A percentile compares a stretch with the other conserved stretches of the same genome.
These are phyloP conservation scores for Nasua narica DNA, from an alignment of 2,797 vertebrate species.

Conservation along the genomic window DNA sequence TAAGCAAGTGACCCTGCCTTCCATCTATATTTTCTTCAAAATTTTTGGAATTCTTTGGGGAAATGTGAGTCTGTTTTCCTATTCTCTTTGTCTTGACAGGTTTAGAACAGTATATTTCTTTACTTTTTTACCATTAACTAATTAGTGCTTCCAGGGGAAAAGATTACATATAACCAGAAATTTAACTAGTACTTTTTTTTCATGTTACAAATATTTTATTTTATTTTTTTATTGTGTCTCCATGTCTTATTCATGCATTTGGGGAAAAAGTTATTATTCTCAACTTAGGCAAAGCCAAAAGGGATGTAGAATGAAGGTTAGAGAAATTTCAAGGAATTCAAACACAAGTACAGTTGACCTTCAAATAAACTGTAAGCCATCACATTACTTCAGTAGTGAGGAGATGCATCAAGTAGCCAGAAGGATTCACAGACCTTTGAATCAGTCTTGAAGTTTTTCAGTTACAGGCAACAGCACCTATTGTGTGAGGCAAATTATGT, in stretches of 20 bases:
- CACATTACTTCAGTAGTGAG: neutral
- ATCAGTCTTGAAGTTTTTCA: neutral
- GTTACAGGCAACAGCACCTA: neutral
- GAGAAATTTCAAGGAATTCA: neutral
- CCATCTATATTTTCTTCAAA: neutral
- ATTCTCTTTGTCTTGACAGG: neutral
- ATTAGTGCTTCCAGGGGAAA: neutral
- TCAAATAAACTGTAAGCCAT: neutral
- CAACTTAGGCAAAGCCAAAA: neutral
- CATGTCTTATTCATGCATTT: neutral
- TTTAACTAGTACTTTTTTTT: neutral
- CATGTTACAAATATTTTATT: neutral
- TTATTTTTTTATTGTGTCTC: neutral
- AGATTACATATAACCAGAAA: neutral
- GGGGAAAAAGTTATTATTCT: neutral
- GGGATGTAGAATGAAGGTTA: neutral
- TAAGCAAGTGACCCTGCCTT: neutral
- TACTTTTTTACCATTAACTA: neutral
- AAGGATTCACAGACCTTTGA: neutral
- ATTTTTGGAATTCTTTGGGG: neutral
- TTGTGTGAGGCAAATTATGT: neutral
- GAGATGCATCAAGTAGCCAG: neutral
- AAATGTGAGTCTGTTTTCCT: neutral
- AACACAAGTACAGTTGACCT: neutral
- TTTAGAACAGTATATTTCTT: neutral